phyloP scores from a whole-genome alignment of 2,113 vertebrate genomes.

The Ancistrus triradiatus region DNA sequence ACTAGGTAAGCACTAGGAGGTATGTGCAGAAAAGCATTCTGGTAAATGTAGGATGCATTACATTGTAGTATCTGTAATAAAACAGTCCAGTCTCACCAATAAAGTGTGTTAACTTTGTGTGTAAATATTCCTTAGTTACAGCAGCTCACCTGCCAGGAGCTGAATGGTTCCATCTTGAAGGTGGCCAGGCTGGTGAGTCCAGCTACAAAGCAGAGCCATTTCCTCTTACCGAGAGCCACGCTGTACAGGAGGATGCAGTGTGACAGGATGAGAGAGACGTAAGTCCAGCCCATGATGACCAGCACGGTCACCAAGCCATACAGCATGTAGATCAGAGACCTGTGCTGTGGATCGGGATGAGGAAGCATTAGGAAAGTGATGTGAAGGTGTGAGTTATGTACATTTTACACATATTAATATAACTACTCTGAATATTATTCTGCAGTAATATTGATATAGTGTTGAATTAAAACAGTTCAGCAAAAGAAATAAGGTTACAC shows the following conservation, averaged over 20 bases:
- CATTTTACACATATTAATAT: too few species aligned
- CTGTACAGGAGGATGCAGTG: slow-evolving; percentile 88
- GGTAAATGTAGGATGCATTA: too few species aligned
- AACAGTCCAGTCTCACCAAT: too few species aligned
- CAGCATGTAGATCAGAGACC: slow-evolving; percentile 81
- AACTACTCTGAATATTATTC: too few species aligned
- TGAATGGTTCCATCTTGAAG: slow-evolving; percentile 89
- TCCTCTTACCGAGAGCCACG: slow-evolving; percentile 75
- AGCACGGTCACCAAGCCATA: slow-evolving; percentile 81
- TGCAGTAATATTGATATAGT: too few species aligned
- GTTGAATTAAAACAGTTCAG: too few species aligned
- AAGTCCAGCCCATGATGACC: slow-evolving; percentile 84
- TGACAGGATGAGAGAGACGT: slow-evolving; percentile 81
- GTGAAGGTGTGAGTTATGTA: too few species aligned
- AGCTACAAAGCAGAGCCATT: slow-evolving; percentile 81
- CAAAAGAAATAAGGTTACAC: too few species aligned
- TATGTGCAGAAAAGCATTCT: too few species aligned
- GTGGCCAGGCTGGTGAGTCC: slow-evolving; percentile 87
- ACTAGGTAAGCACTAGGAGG: too few species aligned
- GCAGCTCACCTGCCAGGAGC: slow-evolving; percentile 84
- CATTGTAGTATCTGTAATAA: too few species aligned
- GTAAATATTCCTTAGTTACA: neutral
- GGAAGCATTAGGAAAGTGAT: slow-evolving; percentile 6
- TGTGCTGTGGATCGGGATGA: slow-evolving; percentile 73
- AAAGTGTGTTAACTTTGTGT: too few species aligned